phyloP scores from a whole-genome alignment of 1,140 invertebrate genomes.

The Ectropis grisescens region DNA sequence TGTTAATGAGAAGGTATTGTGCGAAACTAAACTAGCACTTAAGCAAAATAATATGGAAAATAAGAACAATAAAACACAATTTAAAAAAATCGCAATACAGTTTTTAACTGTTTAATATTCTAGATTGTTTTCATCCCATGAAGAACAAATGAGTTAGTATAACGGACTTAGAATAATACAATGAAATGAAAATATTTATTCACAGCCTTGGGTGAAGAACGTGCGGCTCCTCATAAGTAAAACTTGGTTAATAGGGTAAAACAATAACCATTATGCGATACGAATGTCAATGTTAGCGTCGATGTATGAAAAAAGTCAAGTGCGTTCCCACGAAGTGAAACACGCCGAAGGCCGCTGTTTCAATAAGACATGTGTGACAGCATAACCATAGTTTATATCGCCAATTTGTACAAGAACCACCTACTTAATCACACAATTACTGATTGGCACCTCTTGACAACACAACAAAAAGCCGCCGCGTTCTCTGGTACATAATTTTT shows the following conservation, averaged over 20 bases:
- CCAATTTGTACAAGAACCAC: constrained; percentile 27
- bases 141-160: too few relatives aligned
- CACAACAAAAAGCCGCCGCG: constrained; percentile 14
- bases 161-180: too few relatives aligned
- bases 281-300: constrained; percentile 16
- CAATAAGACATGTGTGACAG: constrained; percentile 21
- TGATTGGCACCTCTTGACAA: constrained; percentile 24
- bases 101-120: too few relatives aligned
- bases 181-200: too few relatives aligned
- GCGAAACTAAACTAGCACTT: too few relatives aligned
- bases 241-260: constrained; percentile 11
- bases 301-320: constrained; percentile 23
- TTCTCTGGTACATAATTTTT: constrained; percentile 6
- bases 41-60: too few relatives aligned
- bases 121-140: too few relatives aligned
- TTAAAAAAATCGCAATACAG: too few relatives aligned
- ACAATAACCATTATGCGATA: constrained; percentile 5
- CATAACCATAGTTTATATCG: constrained; percentile 9
- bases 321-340: constrained; percentile 27
- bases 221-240: too few relatives aligned
- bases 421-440: constrained; percentile 25
- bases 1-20: too few relatives aligned
- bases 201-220: too few relatives aligned
- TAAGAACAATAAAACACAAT: too few relatives aligned
- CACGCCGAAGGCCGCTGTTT: constrained; percentile 19